Conservation (phyloP, 1,140 invertebrate species). For the Fopius arisanus region DNA sequence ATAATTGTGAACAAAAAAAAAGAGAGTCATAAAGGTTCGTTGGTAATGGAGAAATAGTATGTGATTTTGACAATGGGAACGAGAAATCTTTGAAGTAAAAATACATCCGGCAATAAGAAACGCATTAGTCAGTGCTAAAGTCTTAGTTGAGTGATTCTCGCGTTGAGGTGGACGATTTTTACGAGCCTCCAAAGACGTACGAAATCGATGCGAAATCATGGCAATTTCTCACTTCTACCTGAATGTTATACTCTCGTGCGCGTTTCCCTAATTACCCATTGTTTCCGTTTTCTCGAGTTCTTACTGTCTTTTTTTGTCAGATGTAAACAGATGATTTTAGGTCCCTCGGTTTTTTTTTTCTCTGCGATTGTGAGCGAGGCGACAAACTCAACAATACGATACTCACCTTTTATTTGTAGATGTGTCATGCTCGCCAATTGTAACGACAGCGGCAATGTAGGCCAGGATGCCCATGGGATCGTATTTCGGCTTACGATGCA, state of each 20-base stretch:
- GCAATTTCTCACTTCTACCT: conserved; percentile 4
- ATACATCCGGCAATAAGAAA: conserved; percentile 2
- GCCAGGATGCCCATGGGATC: conserved; percentile 61
- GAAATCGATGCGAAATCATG: conserved; percentile 19
- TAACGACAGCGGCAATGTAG: conserved; percentile 59
- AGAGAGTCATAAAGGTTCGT: not conserved
- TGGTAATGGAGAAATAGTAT: not conserved
- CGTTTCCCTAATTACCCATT: conserved; percentile 23
- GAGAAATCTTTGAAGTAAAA: not conserved
- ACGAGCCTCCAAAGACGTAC: not conserved
- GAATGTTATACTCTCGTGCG: not conserved
- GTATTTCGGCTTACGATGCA: conserved; percentile 61
- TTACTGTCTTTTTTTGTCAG: conserved; percentile 1
- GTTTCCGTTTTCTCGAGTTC: conserved; percentile 11
- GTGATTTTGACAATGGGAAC: not conserved
- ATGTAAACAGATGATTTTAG: conserved; percentile 18
- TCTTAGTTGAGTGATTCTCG: not conserved
- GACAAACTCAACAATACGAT: not conserved
- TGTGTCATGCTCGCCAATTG: conserved; percentile 28
- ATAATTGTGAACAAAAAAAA: not conserved
- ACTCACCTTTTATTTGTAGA: not conserved
- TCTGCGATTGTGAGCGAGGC: conserved; percentile 27
- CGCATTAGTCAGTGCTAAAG: not conserved
- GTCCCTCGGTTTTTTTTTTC: not conserved
- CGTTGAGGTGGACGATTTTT: not conserved